These are phyloP conservation scores for Mayetiola destructor DNA, from an alignment of 2,888 invertebrate genomes.

Conservation along the genomic window DNA sequence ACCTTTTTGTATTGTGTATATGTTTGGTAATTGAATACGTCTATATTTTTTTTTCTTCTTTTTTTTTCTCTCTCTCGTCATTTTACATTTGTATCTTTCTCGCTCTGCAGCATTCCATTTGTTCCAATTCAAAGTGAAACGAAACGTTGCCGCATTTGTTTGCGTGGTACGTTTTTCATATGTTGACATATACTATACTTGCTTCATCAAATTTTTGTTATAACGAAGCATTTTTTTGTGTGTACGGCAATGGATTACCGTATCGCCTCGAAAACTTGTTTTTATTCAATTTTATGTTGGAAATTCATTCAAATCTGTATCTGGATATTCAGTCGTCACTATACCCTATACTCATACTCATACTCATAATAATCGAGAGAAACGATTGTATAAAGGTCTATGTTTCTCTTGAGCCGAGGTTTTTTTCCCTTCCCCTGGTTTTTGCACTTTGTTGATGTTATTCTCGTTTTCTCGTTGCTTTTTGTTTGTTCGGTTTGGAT, in stretches of 20 bases:
- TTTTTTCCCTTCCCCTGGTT: neutral
- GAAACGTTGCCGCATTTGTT: slow-evolving; percentile 9
- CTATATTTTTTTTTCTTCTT: too few relatives aligned
- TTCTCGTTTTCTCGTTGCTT: slow-evolving; percentile 9
- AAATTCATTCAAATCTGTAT: too few relatives aligned
- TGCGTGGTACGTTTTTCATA: slow-evolving; percentile 12
- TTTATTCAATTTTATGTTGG: too few relatives aligned
- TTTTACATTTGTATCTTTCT: neutral
- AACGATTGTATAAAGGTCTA: slow-evolving; percentile 7
- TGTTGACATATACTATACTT: slow-evolving; percentile 12
- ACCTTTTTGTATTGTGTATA: neutral
- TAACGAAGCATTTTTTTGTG: too few relatives aligned
- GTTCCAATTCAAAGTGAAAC: neutral
- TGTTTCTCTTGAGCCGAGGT: slow-evolving; percentile 1
- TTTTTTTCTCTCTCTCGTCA: neutral
- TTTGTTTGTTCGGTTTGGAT: slow-evolving; percentile 12
- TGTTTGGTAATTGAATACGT: neutral
- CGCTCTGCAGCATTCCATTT: too few relatives aligned
- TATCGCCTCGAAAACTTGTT: neutral
- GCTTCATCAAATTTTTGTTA: slow-evolving; percentile 10
- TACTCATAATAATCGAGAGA: too few relatives aligned
- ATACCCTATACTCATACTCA: too few relatives aligned
- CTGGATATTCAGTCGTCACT: too few relatives aligned
- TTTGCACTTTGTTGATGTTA: slow-evolving; percentile 12
- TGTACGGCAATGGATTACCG: too few relatives aligned